phyloP scores from a whole-genome alignment of 2,113 vertebrate species.

The Saccopteryx bilineata region DNA sequence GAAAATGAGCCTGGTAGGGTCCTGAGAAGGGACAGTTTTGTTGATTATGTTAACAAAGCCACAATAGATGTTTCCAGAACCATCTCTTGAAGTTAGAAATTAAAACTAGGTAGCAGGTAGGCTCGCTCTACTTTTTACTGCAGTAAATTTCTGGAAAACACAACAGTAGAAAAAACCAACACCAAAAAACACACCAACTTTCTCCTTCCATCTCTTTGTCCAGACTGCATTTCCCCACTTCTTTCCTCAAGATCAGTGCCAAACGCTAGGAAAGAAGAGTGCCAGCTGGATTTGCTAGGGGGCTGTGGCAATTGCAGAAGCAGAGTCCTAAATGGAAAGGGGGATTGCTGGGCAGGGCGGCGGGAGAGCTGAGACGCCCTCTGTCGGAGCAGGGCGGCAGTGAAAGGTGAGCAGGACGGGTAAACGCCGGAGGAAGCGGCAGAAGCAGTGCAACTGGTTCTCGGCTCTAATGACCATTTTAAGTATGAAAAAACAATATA shows the following conservation, averaged over 20 bases:
- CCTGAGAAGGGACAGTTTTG: background rate
- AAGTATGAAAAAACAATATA: too few species aligned
- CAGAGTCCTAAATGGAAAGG: background rate
- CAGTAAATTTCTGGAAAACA: slow-evolving; percentile 43
- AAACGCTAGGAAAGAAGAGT: background rate
- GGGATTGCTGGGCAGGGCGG: background rate
- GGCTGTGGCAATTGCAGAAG: background rate
- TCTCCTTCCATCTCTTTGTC: background rate
- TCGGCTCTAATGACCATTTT: too few species aligned
- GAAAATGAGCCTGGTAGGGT: background rate
- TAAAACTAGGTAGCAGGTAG: background rate
- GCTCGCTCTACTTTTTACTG: background rate
- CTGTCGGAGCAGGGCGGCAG: background rate
- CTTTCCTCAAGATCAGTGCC: background rate
- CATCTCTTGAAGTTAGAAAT: background rate
- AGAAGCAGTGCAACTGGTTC: too few species aligned
- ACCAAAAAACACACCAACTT: background rate
- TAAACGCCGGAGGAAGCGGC: too few species aligned
- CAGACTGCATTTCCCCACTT: background rate
- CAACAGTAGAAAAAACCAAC: background rate
- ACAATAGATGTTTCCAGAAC: background rate
- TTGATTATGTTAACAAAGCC: background rate
- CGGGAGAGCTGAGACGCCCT: background rate
- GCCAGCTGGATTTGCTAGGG: background rate
- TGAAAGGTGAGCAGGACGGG: background rate